A percentile compares a stretch with the other conserved stretches of the same genome.
Conservation (phyloP, 2,113 vertebrate species). For the Tenebrosternarchus preto region DNA sequence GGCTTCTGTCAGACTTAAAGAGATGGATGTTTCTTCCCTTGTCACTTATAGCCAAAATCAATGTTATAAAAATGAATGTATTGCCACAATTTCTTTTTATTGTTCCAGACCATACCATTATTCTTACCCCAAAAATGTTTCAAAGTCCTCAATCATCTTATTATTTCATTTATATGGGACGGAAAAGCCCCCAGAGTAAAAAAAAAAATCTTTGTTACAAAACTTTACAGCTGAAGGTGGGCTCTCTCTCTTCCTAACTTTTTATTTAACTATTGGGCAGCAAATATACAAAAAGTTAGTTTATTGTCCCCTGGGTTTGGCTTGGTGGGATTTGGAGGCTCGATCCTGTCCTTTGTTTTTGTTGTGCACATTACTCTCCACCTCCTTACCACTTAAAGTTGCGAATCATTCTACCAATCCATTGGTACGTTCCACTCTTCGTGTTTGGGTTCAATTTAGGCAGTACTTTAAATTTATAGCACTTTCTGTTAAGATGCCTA, state of each 20-base stretch:
- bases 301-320: neutral
- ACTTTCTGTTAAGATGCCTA: too few species aligned
- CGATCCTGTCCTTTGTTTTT: too few species aligned
- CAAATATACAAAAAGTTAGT: neutral
- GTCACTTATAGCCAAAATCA: neutral
- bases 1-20: too few species aligned
- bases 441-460: too few species aligned
- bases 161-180: neutral
- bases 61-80: neutral
- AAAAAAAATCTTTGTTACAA: neutral
- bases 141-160: neutral
- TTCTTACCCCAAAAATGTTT: neutral
- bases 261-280: neutral
- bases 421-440: too few species aligned
- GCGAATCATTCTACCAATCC: too few species aligned
- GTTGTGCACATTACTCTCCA: too few species aligned
- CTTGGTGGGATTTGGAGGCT: neutral
- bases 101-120: neutral
- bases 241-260: neutral
- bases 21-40: neutral
- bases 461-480: too few species aligned
- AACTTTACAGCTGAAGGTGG: neutral
- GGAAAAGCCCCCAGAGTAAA: neutral
- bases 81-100: neutral
- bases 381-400: too few species aligned